Percentiles rank a stretch among this genome's conserved stretches.
Evolutionary conservation across 2,113 vertebrate species (phyloP).

Genomic region (Xenopus laevis): DNA sequence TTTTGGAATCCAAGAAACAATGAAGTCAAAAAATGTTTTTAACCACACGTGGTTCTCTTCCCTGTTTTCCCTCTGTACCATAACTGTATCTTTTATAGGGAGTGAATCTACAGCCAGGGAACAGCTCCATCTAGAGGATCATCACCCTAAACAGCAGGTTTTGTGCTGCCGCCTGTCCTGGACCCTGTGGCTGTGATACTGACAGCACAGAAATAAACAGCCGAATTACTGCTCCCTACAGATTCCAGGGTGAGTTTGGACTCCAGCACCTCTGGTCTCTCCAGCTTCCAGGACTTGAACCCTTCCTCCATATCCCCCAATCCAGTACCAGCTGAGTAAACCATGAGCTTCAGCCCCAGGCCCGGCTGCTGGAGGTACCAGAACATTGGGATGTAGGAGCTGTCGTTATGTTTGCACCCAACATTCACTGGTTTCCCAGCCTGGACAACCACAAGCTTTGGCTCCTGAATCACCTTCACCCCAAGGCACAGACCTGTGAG

Average conservation of each 20-base stretch:
- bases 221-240: background rate
- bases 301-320: background rate
- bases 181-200: slow-evolving; percentile 11
- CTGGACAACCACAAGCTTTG: background rate
- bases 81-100: too few species aligned
- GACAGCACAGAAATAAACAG: slow-evolving; percentile 24
- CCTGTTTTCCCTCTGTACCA: too few species aligned
- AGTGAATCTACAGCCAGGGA: too few species aligned
- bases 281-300: background rate
- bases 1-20: too few species aligned
- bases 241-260: background rate
- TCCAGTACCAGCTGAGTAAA: background rate
- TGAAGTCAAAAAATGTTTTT: too few species aligned
- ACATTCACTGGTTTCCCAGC: background rate
- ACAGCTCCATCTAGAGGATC: background rate
- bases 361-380: background rate
- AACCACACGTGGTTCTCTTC: too few species aligned
- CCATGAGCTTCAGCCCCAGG: background rate
- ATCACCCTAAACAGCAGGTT: background rate
- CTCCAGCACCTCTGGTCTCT: background rate
- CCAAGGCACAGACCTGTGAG: background rate
- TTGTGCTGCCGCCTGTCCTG: background rate
- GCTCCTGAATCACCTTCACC: background rate
- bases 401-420: background rate
- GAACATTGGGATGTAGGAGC: background rate